Conservation (phyloP, 1,140 invertebrate genomes). For the Ptiloglossa arizonensis region DNA sequence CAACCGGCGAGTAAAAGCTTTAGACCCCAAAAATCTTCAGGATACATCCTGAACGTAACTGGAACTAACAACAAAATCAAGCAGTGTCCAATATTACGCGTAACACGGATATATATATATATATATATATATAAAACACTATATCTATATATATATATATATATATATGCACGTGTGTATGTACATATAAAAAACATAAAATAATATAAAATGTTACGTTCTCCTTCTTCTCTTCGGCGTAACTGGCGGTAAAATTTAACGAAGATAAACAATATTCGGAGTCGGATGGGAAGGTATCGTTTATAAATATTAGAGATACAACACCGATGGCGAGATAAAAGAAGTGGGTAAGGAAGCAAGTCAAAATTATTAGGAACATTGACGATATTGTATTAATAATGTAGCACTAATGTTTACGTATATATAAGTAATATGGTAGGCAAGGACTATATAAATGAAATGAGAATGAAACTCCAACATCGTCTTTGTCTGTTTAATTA, state of each 20-base stretch:
- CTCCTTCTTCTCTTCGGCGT: neutral
- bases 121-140: slow-evolving; percentile 4
- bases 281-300: neutral
- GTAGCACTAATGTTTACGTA: slow-evolving; percentile 13
- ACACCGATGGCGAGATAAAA: slow-evolving; percentile 5
- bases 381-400: slow-evolving; percentile 36
- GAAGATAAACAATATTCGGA: neutral
- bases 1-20: slow-evolving; percentile 37
- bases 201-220: slow-evolving; percentile 19
- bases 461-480: slow-evolving; percentile 57
- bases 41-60: slow-evolving; percentile 30
- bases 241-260: slow-evolving; percentile 40
- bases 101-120: slow-evolving; percentile 6
- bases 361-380: slow-evolving; percentile 45
- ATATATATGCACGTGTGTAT: too few relatives aligned
- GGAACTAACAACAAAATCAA: slow-evolving; percentile 36
- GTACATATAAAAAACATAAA: slow-evolving; percentile 6
- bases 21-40: slow-evolving; percentile 23
- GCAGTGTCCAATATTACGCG: slow-evolving; percentile 26
- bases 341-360: slow-evolving; percentile 35
- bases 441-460: slow-evolving; percentile 51
- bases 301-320: slow-evolving; percentile 9
- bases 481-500: slow-evolving; percentile 55
- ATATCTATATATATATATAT: too few relatives aligned
- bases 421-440: slow-evolving; percentile 14